Conservation (phyloP, 2,113 vertebrate genomes). For the Pterocles burchelli region DNA sequence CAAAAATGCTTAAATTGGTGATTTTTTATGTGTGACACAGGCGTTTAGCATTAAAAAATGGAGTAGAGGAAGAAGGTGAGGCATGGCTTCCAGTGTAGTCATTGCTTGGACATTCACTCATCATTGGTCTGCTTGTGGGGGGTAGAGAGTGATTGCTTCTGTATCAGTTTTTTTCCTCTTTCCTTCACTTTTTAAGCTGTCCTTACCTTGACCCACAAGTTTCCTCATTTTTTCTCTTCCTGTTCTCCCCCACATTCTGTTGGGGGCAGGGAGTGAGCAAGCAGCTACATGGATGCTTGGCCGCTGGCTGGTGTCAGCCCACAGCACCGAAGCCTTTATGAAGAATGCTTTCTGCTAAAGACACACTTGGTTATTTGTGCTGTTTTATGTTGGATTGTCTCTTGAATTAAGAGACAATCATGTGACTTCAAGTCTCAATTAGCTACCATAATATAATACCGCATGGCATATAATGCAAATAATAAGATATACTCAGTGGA, state of each 20-base stretch:
- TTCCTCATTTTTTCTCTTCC: background rate
- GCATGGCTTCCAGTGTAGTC: background rate
- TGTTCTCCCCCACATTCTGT: fast-evolving
- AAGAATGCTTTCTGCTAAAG: background rate
- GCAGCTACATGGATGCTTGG: background rate
- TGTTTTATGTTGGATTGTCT: background rate
- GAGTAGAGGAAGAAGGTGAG: background rate
- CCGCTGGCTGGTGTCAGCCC: background rate
- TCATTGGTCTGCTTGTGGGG: background rate
- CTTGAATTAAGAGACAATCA: background rate
- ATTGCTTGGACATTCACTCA: background rate
- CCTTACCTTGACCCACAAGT: background rate
- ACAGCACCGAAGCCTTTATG: background rate
- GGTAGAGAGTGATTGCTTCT: background rate
- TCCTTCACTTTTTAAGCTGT: background rate
- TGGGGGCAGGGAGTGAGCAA: background rate
- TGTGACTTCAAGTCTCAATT: background rate
- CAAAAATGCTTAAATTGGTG: background rate
- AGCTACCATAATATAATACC: background rate
- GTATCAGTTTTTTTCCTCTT: background rate
- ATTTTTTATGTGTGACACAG: background rate
- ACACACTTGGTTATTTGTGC: background rate
- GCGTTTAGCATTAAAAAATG: background rate
- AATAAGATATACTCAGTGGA: background rate
- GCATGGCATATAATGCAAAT: background rate